Evolutionary conservation across 2,797 vertebrate genomes (phyloP), one percentile per base, ranked within the genome.

Genomic region (Miichthys miiuy): DNA sequence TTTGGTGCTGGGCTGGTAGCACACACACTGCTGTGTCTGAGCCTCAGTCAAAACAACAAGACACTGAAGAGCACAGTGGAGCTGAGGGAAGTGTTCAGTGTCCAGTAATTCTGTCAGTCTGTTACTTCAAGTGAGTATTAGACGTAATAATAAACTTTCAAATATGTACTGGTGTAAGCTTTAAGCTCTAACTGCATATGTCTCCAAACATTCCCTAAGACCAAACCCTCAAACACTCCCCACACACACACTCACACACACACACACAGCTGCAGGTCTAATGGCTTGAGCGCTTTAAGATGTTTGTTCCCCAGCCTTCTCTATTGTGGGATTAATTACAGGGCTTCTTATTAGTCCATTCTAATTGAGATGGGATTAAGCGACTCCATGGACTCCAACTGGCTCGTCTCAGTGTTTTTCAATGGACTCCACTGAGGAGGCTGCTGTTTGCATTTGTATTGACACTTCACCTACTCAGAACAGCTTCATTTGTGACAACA

Each of bases 301-400:
- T 8, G 76, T 93, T 91, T 91, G 88, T 85, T 84, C 62, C 77
- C 34, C 74, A n/a, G 81, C 80, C 83, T 75, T 47, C 64, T 84
- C 78, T 41, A 81, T 93, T 93, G 90, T 93, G 80, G 85, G 82
- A 90, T 87, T 87, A 87, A 90, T 88, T 86, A 85, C 70, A 65
- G 61, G 61, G 48, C 74, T 82, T 61, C 64, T 88, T 79, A 89
- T 91, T 83, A 75, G 75, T 78, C 51, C 63, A 68, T 87, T 87
- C 80, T 89, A 80, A 91, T 90, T 80, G 83, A 88, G 84, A 89
- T 75, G 72, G 88, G 91, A 94, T 94, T 93, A 93, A 76, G 64
- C 18, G 55, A 38, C 81, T 85, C 83, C 71, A 72, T 60, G 80
- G 80, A 82, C 71, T 79, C 87, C 80, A 70, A 47, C 71, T 65